These are phyloP conservation scores for Nomada fucata DNA, from an alignment of 2,888 invertebrate species.

Conservation along the genomic window DNA sequence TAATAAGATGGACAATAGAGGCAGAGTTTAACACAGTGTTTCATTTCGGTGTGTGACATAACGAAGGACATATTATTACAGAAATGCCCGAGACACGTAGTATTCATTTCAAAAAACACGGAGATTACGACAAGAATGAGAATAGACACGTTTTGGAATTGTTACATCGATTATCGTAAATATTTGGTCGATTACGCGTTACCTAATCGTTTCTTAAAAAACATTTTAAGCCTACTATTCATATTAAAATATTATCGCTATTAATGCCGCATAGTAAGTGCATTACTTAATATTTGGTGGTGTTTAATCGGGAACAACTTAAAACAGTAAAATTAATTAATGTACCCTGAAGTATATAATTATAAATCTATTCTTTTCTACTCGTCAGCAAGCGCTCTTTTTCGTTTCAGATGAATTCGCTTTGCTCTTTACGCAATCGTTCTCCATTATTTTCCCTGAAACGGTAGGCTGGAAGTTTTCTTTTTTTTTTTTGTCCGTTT, in stretches of 20 bases:
- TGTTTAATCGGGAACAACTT: constrained; percentile 27
- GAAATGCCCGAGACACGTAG: constrained; percentile 3
- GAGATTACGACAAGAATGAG: constrained; percentile 20
- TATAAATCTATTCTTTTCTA: constrained; percentile 8
- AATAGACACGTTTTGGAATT: not conserved
- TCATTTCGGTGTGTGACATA: not conserved
- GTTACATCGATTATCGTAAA: constrained; percentile 44
- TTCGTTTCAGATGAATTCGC: not conserved
- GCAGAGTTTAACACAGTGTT: not conserved
- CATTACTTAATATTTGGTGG: constrained; percentile 25
- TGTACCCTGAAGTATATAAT: constrained; percentile 10
- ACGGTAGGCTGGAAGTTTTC: too few species aligned
- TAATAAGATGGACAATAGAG: constrained; percentile 9
- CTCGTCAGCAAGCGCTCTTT: constrained; percentile 52
- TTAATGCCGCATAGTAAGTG: constrained; percentile 70
- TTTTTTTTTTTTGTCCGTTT: too few species aligned
- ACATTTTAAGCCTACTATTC: constrained; percentile 60
- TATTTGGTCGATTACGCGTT: constrained; percentile 48
- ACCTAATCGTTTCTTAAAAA: constrained; percentile 52
- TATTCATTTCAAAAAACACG: constrained; percentile 1
- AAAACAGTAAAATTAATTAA: constrained; percentile 20
- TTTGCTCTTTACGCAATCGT: not conserved
- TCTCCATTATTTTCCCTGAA: not conserved
- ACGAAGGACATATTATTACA: not conserved
- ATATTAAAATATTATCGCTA: constrained; percentile 67